Conservation (phyloP, 2,797 vertebrate genomes). For the Centroberyx gerrardi region DNA sequence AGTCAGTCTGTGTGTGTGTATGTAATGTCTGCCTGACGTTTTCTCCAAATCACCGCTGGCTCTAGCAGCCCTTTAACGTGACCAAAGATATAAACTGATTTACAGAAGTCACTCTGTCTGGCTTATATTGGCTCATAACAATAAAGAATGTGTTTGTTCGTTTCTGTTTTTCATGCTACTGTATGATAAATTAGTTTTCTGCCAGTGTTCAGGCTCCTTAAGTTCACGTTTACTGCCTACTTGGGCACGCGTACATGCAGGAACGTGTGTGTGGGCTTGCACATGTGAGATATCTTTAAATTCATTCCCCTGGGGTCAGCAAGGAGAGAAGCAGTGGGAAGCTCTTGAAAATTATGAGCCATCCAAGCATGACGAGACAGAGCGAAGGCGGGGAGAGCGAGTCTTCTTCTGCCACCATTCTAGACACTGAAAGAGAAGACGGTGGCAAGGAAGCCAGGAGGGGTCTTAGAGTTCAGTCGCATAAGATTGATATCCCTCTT, state of each 20-base stretch:
- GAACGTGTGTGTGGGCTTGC: background rate
- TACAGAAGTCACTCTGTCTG: background rate
- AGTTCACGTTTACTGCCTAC: background rate
- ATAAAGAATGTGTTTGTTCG: background rate
- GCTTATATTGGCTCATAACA: background rate
- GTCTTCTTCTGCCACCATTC: background rate
- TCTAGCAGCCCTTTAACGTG: conserved; percentile 9
- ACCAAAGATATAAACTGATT: conserved; percentile 2
- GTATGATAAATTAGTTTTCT: background rate
- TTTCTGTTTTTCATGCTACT: background rate
- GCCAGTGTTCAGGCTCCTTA: background rate
- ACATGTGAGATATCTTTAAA: background rate
- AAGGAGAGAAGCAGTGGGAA: background rate
- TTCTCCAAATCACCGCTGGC: conserved; percentile 4
- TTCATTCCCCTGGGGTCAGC: background rate
- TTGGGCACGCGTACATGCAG: background rate
- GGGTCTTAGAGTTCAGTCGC: background rate
- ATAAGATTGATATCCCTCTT: too few relatives aligned
- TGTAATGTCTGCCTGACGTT: background rate
- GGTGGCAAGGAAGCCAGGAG: background rate
- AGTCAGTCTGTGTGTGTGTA: background rate
- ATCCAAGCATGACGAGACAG: background rate
- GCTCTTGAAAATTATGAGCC: background rate
- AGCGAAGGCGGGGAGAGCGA: background rate
- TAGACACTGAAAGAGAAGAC: conserved; percentile 9